Base-by-base conservation (phyloP, 2,113 vertebrate species). In the Leptobrachium leishanense region DNA sequence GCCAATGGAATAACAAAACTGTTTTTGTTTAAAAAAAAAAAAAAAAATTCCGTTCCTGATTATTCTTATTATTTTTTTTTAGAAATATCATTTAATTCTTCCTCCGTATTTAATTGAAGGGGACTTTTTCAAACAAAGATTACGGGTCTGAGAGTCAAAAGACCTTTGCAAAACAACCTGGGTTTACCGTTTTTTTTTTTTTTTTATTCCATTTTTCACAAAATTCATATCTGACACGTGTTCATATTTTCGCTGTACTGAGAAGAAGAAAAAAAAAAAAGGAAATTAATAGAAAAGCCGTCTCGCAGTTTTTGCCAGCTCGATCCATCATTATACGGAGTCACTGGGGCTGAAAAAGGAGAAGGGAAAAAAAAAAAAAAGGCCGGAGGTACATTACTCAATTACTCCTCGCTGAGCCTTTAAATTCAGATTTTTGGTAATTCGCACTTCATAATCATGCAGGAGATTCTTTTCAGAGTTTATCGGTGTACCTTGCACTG, bases 281-380 rank as follows among this genome's bases (percentile, higher is more conserved):
- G n/a, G 41, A n/a, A n/a, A n/a, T n/a, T n/a, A n/a, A n/a, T n/a
- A n/a, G n/a, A n/a, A n/a, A 68, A 64, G 2, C 41, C 31, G 5
- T 20, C 11, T 43, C 11, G 7, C 66, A 7, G 43, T 68, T 68
- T n/a, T 5, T 12, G 43, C 31, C 43, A 20, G 43, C 40, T 68
- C 31, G 8, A 68, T 68, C 13, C 66, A 68, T 68, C 66, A 68
- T 68, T 68, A 43, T 43, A 43, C 8, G 6, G 31, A 68, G 66
- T 43, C 40, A 43, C 11, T 13, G 66, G 66, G 5, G 62, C 62
- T 64, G 20, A 64, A 64, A 2, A 64, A 5, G 13, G 8, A 5
- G n/a, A n/a, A n/a, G n/a, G n/a, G n/a, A n/a, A n/a, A n/a, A n/a
- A n/a, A n/a, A n/a, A n/a, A n/a, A n/a, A n/a, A n/a, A n/a, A n/a